Conservation (phyloP, 2,888 invertebrate genomes). For the Cephus pygmeus region DNA sequence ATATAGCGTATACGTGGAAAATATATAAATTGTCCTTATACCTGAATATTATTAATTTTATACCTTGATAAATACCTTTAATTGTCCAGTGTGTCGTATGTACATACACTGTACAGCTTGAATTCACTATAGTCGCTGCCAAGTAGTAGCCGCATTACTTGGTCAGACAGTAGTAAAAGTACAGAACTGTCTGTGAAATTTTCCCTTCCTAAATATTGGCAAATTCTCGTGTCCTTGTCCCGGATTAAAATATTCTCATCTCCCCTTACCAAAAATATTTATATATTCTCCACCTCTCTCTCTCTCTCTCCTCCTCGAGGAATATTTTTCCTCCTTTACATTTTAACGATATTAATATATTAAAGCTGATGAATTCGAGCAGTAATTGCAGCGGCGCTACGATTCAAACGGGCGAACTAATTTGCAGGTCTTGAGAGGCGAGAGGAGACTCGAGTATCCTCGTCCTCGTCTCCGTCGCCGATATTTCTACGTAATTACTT, state of each 20-base stretch:
- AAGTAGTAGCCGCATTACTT: not conserved
- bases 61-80: no score
- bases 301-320: not conserved
- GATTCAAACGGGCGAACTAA: constrained; percentile 6
- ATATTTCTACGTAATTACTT: constrained; percentile 17
- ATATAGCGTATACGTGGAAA: no score
- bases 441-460: not conserved
- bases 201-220: not conserved
- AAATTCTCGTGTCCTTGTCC: not conserved
- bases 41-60: no score
- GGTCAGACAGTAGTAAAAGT: not conserved
- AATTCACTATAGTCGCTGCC: not conserved
- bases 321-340: not conserved
- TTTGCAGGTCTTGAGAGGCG: constrained; percentile 15
- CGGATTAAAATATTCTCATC: not conserved
- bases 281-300: not conserved
- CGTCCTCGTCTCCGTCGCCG: not conserved
- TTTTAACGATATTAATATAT: constrained; percentile 19
- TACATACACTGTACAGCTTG: no score
- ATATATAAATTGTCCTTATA: no score
- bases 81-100: no score
- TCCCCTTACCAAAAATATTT: no score
- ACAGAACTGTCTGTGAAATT: not conserved
- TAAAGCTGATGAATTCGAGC: constrained; percentile 14
- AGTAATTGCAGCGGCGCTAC: constrained; percentile 12